Evolutionary conservation across 2,113 vertebrate genomes (phyloP).

Genomic region (Dolichotis patagonum): DNA sequence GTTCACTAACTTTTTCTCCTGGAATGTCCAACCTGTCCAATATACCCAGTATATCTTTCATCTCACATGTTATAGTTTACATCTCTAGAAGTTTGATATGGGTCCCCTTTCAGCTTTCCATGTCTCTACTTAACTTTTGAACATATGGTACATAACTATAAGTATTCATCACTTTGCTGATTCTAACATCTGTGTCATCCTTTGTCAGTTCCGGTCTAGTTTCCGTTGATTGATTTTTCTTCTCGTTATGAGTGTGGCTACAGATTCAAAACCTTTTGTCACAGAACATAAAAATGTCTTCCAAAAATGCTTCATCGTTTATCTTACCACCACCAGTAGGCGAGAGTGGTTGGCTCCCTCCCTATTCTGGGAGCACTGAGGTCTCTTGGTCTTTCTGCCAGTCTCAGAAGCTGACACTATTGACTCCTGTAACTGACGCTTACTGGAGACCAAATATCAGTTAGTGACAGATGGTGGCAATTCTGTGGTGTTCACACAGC

Average conservation of each 20-base stretch:
- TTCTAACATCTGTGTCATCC: slow-evolving; percentile 29
- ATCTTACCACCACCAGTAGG: not conserved
- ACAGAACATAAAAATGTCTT: not conserved
- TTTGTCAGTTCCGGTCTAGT: not conserved
- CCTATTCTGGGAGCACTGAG: not conserved
- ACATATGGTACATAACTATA: not conserved
- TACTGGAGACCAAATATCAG: not conserved
- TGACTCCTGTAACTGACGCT: not conserved
- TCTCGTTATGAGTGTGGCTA: not conserved
- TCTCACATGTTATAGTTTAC: not conserved
- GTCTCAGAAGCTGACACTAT: not conserved
- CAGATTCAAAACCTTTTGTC: slow-evolving; percentile 3
- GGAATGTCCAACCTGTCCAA: not conserved
- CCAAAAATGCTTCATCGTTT: not conserved
- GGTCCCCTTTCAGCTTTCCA: not conserved
- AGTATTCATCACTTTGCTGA: not conserved
- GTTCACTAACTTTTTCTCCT: not conserved
- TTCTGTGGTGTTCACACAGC: not conserved
- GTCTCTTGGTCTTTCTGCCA: not conserved
- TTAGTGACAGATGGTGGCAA: not conserved
- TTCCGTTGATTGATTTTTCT: slow-evolving; percentile 27
- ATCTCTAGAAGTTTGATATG: not conserved
- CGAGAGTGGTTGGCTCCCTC: not conserved
- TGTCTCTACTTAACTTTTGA: slow-evolving; percentile 24
- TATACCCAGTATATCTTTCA: not conserved